A percentile compares a stretch with the other conserved stretches of the same genome.
phyloP scores from a whole-genome alignment of 92 coral and sea anemone species.

The Blastomussa wellsi region DNA sequence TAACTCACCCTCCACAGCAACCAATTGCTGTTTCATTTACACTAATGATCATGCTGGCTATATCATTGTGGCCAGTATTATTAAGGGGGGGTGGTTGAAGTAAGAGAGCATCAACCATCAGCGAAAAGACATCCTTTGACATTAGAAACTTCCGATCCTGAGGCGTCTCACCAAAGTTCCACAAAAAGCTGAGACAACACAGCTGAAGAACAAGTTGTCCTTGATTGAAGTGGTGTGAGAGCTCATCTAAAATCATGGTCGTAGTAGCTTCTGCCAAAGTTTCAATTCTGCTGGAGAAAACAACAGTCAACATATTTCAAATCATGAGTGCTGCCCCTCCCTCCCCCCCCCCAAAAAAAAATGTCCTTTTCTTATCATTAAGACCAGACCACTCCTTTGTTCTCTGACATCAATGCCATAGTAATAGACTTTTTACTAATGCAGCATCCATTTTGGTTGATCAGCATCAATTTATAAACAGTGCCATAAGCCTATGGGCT shows the following conservation, averaged over 20 bases:
- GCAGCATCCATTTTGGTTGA: too few relatives aligned
- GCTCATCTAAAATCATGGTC: not conserved
- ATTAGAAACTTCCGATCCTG: constrained; percentile 70
- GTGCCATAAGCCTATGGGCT: too few relatives aligned
- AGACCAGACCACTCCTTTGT: too few relatives aligned
- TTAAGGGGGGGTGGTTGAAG: constrained; percentile 34
- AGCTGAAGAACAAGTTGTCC: constrained; percentile 52
- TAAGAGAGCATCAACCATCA: constrained; percentile 53
- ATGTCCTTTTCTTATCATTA: too few relatives aligned
- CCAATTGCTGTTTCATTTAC: constrained; percentile 76
- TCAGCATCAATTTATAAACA: too few relatives aligned
- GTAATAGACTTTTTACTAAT: too few relatives aligned
- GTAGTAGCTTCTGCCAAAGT: not conserved
- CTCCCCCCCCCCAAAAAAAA: too few relatives aligned
- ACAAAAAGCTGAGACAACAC: constrained; percentile 66
- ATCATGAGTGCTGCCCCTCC: too few relatives aligned
- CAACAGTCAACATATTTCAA: not conserved
- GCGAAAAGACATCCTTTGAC: constrained; percentile 58
- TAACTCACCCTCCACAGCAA: constrained; percentile 78
- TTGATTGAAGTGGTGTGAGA: constrained; percentile 2
- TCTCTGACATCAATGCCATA: too few relatives aligned
- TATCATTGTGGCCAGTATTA: not conserved
- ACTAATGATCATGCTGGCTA: constrained; percentile 11
- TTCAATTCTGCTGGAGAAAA: not conserved
- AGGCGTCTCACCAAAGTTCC: constrained; percentile 76